These are phyloP conservation scores for Phalacrocorax brasilianus DNA, from an alignment of 2,113 vertebrate species.

Conservation along the genomic window DNA sequence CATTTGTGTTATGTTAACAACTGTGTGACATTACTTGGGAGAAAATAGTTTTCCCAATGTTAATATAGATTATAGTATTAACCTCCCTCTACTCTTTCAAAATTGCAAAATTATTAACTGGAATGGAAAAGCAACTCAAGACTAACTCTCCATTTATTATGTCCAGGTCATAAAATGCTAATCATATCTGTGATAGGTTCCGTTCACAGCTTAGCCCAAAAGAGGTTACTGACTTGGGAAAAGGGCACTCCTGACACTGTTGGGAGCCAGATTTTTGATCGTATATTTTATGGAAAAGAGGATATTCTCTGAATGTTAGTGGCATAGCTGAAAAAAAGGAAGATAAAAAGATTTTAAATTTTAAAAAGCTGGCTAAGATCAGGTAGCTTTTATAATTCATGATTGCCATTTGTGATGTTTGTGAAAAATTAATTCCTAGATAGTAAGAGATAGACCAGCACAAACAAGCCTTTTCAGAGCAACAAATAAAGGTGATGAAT, in stretches of 20 bases:
- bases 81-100: not conserved
- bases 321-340: not conserved
- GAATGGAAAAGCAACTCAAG: not conserved
- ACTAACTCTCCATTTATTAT: not conserved
- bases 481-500: not conserved
- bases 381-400: not conserved
- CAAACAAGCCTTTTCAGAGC: not conserved
- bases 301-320: not conserved
- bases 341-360: not conserved
- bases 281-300: not conserved
- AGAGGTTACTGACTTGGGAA: not conserved
- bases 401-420: not conserved
- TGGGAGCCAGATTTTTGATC: not conserved
- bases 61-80: not conserved
- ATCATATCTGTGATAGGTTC: not conserved
- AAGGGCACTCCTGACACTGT: not conserved
- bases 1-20: not conserved
- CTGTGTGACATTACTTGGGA: not conserved
- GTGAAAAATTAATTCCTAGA: not conserved
- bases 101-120: constrained; percentile 1
- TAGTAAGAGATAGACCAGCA: not conserved
- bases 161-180: not conserved
- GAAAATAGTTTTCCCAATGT: not conserved
- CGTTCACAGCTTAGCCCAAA: not conserved
- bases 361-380: not conserved